Evolutionary conservation across 2,797 vertebrate species (phyloP).

Genomic region (Thalassophryne amazonica): DNA sequence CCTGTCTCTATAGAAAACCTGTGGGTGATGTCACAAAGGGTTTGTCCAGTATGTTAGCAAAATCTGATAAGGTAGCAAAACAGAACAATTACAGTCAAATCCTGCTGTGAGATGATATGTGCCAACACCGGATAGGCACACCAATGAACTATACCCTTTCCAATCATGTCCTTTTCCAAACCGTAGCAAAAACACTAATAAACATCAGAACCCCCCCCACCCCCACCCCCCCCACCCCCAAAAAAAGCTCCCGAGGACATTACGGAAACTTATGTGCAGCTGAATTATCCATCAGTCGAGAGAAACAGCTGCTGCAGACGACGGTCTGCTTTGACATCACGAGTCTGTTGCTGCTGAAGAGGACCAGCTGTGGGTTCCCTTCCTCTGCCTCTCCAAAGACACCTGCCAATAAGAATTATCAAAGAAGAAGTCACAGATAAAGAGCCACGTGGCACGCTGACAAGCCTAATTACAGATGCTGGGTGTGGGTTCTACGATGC

Average conservation of each 20-base stretch:
- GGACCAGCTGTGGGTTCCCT: constrained; percentile 36
- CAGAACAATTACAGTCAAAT: too few species aligned
- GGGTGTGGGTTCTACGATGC: constrained; percentile 19
- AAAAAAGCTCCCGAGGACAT: background rate
- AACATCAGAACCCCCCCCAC: too few species aligned
- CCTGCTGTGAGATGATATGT: too few species aligned
- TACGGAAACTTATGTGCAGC: constrained; percentile 20
- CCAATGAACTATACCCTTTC: too few species aligned
- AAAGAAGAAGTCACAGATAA: constrained; percentile 30
- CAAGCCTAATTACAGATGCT: constrained; percentile 49
- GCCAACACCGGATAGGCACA: too few species aligned
- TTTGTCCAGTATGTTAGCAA: too few species aligned
- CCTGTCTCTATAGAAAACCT: too few species aligned
- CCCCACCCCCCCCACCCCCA: too few species aligned
- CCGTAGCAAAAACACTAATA: too few species aligned
- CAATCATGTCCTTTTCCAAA: too few species aligned
- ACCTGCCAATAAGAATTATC: constrained; percentile 51
- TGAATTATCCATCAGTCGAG: background rate
- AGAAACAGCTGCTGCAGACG: constrained; percentile 39
- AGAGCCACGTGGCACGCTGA: constrained; percentile 27
- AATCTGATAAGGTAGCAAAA: too few species aligned
- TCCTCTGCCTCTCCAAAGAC: constrained; percentile 18
- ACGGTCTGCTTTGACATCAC: constrained; percentile 42
- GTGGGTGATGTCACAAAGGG: too few species aligned
- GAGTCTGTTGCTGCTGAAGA: constrained; percentile 26